Evolutionary conservation across 2,797 vertebrate genomes (phyloP).

Genomic region (Orientallactaga sibirica): DNA sequence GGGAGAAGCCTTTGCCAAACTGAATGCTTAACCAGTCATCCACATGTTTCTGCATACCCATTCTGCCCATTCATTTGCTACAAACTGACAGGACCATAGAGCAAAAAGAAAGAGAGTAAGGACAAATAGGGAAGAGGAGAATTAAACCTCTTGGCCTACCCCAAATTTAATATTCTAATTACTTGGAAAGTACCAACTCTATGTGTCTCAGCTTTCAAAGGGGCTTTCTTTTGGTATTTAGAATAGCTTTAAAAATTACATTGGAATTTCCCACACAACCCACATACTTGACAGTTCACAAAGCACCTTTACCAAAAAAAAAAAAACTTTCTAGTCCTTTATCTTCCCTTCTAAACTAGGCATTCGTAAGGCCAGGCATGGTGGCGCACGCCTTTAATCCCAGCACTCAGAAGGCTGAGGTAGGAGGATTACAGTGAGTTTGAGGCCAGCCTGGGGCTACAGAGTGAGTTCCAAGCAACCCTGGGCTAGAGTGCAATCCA

Average conservation of each 20-base stretch:
- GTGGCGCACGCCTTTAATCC: no score
- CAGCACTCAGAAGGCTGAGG: no score
- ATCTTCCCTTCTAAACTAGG: background rate
- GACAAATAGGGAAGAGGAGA: background rate
- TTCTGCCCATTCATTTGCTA: background rate
- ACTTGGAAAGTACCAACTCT: background rate
- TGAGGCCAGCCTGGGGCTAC: no score
- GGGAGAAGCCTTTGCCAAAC: background rate
- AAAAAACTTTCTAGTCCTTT: background rate
- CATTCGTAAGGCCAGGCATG: no score
- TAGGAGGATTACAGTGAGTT: no score
- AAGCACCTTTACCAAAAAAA: background rate
- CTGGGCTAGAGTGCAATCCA: no score
- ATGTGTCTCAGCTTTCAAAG: background rate
- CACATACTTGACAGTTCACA: background rate
- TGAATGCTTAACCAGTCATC: background rate
- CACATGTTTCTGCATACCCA: background rate
- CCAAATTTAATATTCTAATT: background rate
- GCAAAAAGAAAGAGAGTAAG: background rate
- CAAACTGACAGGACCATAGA: background rate
- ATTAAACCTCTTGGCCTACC: background rate
- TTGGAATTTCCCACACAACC: background rate
- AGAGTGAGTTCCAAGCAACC: no score
- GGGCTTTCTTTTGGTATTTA: conserved; percentile 9
- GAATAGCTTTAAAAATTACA: background rate